These are phyloP conservation scores for Drosophila birchii DNA, from an alignment of 2,888 invertebrate genomes.

Conservation along the genomic window DNA sequence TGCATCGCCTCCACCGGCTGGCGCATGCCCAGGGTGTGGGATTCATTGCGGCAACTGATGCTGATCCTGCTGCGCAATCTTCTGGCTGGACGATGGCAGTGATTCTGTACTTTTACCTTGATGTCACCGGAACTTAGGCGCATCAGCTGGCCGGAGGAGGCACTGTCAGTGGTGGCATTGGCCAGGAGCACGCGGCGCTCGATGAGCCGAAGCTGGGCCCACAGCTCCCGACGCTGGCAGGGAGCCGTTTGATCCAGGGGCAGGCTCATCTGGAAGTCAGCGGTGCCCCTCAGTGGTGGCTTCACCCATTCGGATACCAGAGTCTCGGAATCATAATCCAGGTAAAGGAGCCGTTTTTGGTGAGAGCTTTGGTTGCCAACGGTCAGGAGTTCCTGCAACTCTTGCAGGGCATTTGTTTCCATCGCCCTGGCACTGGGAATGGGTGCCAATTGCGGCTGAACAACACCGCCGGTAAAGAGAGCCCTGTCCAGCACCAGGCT, in stretches of 20 bases:
- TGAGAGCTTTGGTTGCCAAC: constrained; percentile 8
- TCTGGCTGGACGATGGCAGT: constrained; percentile 57
- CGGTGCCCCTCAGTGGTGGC: constrained; percentile 20
- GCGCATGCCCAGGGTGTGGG: constrained; percentile 68
- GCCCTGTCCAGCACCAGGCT: constrained; percentile 71
- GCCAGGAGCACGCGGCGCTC: constrained; percentile 59
- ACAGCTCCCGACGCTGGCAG: constrained; percentile 56
- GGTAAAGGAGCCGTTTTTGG: constrained; percentile 62
- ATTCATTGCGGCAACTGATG: constrained; percentile 58
- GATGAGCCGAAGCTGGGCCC: constrained; percentile 54
- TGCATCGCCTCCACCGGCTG: constrained; percentile 64
- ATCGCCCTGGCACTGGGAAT: background rate
- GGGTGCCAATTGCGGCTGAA: background rate
- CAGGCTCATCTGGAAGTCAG: constrained; percentile 43
- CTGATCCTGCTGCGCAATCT: constrained; percentile 71
- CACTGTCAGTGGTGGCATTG: constrained; percentile 50
- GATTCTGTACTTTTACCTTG: constrained; percentile 70
- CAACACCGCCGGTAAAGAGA: constrained; percentile 69
- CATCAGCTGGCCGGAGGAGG: constrained; percentile 51
- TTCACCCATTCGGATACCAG: constrained; percentile 56
- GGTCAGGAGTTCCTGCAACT: background rate
- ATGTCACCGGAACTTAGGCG: constrained; percentile 23
- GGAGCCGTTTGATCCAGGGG: constrained; percentile 45
- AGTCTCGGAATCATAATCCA: constrained; percentile 70
- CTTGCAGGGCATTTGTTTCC: background rate